Base-by-base conservation (phyloP, 35 echinoderm and acorn worm species). In the Diadema setosum region DNA sequence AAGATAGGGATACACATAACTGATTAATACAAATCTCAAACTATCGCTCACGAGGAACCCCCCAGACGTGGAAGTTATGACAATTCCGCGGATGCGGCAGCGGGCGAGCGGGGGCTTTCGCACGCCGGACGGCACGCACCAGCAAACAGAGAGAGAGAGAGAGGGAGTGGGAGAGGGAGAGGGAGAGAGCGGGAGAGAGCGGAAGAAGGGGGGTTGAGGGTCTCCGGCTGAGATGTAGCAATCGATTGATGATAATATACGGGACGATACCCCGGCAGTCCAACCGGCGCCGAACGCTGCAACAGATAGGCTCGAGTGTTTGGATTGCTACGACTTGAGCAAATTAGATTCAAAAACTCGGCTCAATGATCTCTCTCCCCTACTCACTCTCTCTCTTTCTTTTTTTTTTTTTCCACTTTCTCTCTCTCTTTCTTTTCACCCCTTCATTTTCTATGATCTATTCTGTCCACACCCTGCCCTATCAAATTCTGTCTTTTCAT, bases 231-330 rank as follows among this genome's bases (percentile, higher is more conserved):
- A 78, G 44, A 78, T 78, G 73, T 78, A 44, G 73, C 73, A 44
- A 78, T 78, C 73, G 73, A 78, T 78, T 78, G 73, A 78, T 78
- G 73, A 78, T 78, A 78, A 78, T 78, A 78, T 78, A 78, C 73
- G 33, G 73, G 73, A 41, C 17, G 40, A 78, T 78, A 42, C 73
- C 44, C 17, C 11, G 29, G 33, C 37, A 78, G 73, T 42, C 73
- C 35, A 41, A 41, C 73, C 40, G 73, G 73, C 73, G 73, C 73
- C 73, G 44, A 11, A 7, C 73, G 39, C 73, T 26, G 73, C 73
- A 78, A 35, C 73, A 36, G 73, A 78, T 78, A 78, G 73, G 73
- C 35, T 44, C 73, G 25, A 78, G 73, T 78, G 73, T 78, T 78
- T 78, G 73, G 73, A 78, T 78, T 41, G 40, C 35, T 67, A n/a